Evolutionary conservation across 2,113 vertebrate species (phyloP).

Genomic region (Rafetus swinhoei): DNA sequence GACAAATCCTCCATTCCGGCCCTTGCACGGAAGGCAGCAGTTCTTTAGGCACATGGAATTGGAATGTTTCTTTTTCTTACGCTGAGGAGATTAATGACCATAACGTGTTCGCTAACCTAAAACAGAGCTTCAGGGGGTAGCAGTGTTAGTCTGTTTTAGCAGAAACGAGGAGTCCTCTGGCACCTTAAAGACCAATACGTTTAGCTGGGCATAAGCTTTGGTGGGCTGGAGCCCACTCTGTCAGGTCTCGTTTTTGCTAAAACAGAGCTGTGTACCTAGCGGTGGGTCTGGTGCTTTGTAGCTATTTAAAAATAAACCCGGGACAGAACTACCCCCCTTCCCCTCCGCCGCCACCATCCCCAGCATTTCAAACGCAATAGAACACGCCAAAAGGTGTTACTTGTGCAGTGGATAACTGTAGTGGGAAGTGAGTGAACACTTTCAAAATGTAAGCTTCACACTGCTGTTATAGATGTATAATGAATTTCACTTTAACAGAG

Average conservation of each 20-base stretch:
- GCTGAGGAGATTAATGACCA: rapidly evolving
- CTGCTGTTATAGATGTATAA: rapidly evolving
- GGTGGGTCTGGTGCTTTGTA: background rate
- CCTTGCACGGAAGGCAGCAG: background rate
- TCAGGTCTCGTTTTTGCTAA: background rate
- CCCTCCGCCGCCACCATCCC: background rate
- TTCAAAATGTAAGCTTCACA: rapidly evolving
- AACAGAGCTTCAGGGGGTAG: background rate
- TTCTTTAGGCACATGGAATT: background rate
- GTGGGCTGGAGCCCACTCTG: too few relatives aligned
- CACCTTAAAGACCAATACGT: too few relatives aligned
- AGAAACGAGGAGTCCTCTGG: too few relatives aligned
- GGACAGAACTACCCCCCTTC: rapidly evolving
- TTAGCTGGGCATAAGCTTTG: too few relatives aligned
- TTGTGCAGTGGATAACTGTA: too few relatives aligned
- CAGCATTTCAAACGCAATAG: rapidly evolving
- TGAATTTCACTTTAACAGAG: background rate
- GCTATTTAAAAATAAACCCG: too few relatives aligned
- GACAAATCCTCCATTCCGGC: background rate
- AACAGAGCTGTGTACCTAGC: rapidly evolving
- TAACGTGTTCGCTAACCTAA: background rate
- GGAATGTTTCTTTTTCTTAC: background rate
- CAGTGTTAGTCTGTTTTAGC: too few relatives aligned
- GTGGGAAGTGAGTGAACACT: background rate
- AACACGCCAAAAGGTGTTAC: background rate